Percentiles rank a stretch among this genome's conserved stretches.
Conservation (phyloP, 2,797 vertebrate genomes). For the Pygocentrus nattereri region DNA sequence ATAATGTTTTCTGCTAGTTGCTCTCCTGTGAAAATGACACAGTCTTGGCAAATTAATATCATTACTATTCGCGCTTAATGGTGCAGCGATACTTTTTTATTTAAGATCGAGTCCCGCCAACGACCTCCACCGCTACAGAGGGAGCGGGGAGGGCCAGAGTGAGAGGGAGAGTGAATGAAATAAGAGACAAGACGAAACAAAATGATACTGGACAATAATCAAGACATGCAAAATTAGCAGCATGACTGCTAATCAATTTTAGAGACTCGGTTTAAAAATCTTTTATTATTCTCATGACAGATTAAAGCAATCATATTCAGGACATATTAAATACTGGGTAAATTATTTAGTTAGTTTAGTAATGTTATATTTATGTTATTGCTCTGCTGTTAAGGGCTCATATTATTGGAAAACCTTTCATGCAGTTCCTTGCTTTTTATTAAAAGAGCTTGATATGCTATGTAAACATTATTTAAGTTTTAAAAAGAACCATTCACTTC, state of each 20-base stretch:
- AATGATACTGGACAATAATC: neutral
- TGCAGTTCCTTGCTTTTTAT: too few relatives aligned
- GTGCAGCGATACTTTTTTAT: constrained; percentile 89
- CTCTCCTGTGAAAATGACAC: constrained; percentile 99
- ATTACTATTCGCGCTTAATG: constrained; percentile 95
- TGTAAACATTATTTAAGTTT: too few relatives aligned
- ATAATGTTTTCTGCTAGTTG: constrained; percentile 98
- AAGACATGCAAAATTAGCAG: neutral
- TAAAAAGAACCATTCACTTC: too few relatives aligned
- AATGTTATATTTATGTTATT: too few relatives aligned
- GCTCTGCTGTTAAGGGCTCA: too few relatives aligned
- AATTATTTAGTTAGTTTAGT: too few relatives aligned
- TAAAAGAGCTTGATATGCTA: too few relatives aligned
- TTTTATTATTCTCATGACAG: neutral
- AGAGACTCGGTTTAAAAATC: neutral
- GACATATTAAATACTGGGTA: too few relatives aligned
- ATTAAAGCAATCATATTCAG: neutral
- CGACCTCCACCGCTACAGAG: constrained; percentile 72
- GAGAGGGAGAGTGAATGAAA: neutral
- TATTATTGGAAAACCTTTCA: too few relatives aligned
- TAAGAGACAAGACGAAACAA: neutral
- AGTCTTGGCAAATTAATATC: constrained; percentile 99
- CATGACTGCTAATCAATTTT: neutral
- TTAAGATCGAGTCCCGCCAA: constrained; percentile 81
- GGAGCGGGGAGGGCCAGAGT: neutral